A percentile compares a stretch with the other conserved stretches of the same genome.
Evolutionary conservation across 2,797 vertebrate genomes (phyloP).

Genomic region (Siniperca undulata): DNA sequence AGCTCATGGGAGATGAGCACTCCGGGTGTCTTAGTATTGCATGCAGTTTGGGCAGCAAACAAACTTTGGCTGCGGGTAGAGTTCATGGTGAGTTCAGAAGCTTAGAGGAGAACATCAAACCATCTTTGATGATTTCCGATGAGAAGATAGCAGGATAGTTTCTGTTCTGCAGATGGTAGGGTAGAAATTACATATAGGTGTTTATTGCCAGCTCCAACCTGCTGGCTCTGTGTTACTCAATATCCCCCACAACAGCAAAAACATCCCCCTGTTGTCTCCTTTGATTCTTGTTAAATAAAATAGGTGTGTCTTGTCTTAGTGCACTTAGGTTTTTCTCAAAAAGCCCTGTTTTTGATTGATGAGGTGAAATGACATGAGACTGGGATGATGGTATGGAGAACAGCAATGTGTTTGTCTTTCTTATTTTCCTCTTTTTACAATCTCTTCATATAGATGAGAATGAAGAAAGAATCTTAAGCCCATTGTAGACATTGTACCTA

Average conservation of each 20-base stretch:
- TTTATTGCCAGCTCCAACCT: constrained; percentile 49
- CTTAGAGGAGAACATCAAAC: constrained; percentile 66
- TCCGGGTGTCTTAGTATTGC: constrained; percentile 41
- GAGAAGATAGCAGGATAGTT: constrained; percentile 63
- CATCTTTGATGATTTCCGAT: constrained; percentile 76
- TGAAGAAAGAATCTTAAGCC: constrained; percentile 1
- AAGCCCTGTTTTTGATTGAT: constrained; percentile 44
- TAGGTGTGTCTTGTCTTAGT: constrained; percentile 20
- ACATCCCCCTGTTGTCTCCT: constrained; percentile 34
- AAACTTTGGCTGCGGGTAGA: constrained; percentile 57
- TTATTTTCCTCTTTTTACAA: not conserved
- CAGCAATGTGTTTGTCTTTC: not conserved
- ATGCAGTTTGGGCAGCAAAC: constrained; percentile 62
- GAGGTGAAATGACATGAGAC: constrained; percentile 30
- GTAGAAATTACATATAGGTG: constrained; percentile 66
- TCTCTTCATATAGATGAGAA: not conserved
- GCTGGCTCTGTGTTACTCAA: constrained; percentile 47
- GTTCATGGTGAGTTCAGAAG: constrained; percentile 74
- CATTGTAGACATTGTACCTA: constrained; percentile 26
- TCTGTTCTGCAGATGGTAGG: constrained; percentile 42
- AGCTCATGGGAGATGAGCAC: constrained; percentile 58
- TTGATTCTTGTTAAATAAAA: constrained; percentile 59
- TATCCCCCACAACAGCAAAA: constrained; percentile 59
- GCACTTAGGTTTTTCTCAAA: constrained; percentile 14
- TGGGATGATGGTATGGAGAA: not conserved